Base-by-base conservation (phyloP, 2,888 invertebrate genomes). In the Drosophila picticornis region DNA sequence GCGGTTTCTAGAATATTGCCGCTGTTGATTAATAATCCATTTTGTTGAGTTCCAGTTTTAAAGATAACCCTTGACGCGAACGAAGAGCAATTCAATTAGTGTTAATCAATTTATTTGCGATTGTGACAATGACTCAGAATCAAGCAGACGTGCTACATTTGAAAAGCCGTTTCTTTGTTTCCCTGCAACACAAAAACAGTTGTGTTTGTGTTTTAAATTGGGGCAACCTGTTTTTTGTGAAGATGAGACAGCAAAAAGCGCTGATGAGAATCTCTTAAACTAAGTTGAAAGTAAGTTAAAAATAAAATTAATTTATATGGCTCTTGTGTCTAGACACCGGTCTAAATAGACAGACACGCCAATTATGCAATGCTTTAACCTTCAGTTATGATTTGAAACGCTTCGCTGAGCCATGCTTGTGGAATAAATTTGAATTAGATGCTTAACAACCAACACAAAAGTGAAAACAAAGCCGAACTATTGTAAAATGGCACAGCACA, bases 371-470 rank as follows among this genome's bases (percentile, higher is more conserved):
- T 73, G 31, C 36, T 55, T 58, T 60, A 77, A 60, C 77, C 77
- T 77, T 77, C 77, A 29, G 53, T 60, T 48, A 43, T 50, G 25
- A 61, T 57, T 67, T 57, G 73, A 61, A 77, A 69, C 64, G 77
- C 74, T 74, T 59, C 56, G 65, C 29, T 74, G 77, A 64, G 25
- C 55, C 69, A 72, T 31, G 79, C 72, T 61, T 70, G 77, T 80
- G 75, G 85, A 78, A 86, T 66, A 74, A 78, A 80, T 83, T 77
- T 62, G 56, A 83, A 72, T 81, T 63, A 72, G 62, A 62, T 29
- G 51, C 62, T 25, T 50, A 50, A 67, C 40, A 59, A 52, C 43
- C 36, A 32, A 61, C 50, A 57, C 46, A 72, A 55, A 61, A 50
- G 58, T 57, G 29, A 63, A 78, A 70, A 66, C 58, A 77, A 77